phyloP scores from a whole-genome alignment of 2,113 vertebrate species.

The Oenanthe oenanthe region DNA sequence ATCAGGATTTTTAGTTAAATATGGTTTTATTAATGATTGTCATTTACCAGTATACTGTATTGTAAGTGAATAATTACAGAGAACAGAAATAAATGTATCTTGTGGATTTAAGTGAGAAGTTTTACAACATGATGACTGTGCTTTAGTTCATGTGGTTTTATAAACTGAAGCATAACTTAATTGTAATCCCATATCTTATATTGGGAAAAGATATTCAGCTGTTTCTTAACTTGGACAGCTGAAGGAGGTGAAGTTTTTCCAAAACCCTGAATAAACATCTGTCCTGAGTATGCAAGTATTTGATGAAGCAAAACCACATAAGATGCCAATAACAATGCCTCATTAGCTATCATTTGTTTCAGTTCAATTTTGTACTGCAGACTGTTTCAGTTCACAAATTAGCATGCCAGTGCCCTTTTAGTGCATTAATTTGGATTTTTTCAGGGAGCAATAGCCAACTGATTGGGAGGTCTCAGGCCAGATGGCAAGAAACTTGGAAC shows the following conservation, averaged over 20 bases:
- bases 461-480: not conserved
- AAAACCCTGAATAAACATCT: not conserved
- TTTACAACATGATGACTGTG: not conserved
- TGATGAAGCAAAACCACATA: not conserved
- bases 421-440: not conserved
- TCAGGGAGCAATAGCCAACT: not conserved
- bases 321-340: not conserved
- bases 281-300: not conserved
- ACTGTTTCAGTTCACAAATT: not conserved
- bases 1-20: not conserved
- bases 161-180: not conserved
- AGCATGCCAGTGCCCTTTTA: not conserved
- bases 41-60: not conserved
- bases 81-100: not conserved
- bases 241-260: not conserved
- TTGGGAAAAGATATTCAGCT: not conserved
- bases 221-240: not conserved
- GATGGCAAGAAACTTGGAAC: not conserved
- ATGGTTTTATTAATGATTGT: not conserved
- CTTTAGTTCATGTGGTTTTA: not conserved
- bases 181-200: not conserved
- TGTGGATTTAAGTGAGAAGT: not conserved
- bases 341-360: not conserved
- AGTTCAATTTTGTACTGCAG: not conserved
- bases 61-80: not conserved